Conservation (phyloP, 2,113 vertebrate species). For the Proterorhinus semilunaris region DNA sequence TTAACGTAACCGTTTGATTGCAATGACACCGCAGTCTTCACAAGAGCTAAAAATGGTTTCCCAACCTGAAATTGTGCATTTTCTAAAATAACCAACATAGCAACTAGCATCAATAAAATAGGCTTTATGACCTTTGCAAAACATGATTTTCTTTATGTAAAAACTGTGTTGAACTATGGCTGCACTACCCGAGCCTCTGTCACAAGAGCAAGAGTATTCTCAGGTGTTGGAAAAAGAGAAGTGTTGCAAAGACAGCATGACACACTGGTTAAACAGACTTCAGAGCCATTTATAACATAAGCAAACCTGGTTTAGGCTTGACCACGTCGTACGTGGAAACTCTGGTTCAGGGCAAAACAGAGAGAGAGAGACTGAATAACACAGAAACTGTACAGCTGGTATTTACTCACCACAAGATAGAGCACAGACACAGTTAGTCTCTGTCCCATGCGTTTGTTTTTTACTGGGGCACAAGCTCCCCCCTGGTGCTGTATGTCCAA, state of each 20-base stretch:
- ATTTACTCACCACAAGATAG: conserved; percentile 31
- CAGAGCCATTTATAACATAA: conserved; percentile 41
- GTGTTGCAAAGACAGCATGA: conserved; percentile 20
- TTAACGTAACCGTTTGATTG: no score
- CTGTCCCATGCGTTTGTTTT: conserved; percentile 43
- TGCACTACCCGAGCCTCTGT: background rate
- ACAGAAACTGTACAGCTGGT: conserved; percentile 54
- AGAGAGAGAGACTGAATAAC: conserved; percentile 38
- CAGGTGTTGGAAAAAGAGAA: conserved; percentile 46
- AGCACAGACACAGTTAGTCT: conserved; percentile 45
- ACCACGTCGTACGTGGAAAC: conserved; percentile 46
- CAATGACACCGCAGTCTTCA: no score
- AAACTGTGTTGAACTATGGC: no score
- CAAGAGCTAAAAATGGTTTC: no score
- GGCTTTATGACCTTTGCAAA: no score
- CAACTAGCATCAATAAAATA: no score
- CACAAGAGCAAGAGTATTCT: background rate
- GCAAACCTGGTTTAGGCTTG: conserved; percentile 38
- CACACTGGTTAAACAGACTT: conserved; percentile 36
- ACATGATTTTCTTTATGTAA: no score
- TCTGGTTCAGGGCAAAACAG: conserved; percentile 35
- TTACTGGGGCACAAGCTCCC: conserved; percentile 57
- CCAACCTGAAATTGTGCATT: no score
- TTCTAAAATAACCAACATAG: no score
- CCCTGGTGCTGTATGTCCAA: conserved; percentile 52